Evolutionary conservation across 1,140 invertebrate species (phyloP), one percentile per base, ranked within the genome.

Genomic region (Neoseiulus cucumeris): DNA sequence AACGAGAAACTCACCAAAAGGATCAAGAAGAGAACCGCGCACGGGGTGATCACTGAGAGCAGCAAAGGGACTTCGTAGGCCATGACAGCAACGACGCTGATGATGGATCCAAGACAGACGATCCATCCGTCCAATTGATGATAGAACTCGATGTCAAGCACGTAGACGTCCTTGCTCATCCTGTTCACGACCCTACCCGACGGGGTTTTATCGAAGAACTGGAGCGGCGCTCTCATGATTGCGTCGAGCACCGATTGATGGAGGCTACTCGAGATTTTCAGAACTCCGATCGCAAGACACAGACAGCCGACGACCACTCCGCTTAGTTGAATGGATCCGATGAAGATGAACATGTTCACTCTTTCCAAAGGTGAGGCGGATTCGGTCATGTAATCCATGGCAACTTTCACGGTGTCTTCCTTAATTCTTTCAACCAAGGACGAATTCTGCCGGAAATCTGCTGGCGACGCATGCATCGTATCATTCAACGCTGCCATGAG

Each of bases 181-280:
- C 80, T 69, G 70, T 80, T 80, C n/a, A 80, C 66, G 17, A 80
- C 75, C 42, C 79, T 72, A 29, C 80, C 80, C 45, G 72, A 70
- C 55, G 80, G 78, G 18, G 74, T 80, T 17, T 69, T 68, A 44
- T 81, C 78, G 81, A 86, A 87, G 73, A 85, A 84, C 41, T 78
- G 75, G 66, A 84, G 72, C 9, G 83, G 80, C 67, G 81, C 80
- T 69, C 78, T 73, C 28, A 87, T 76, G 64, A 86, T 76, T 64
- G 80, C 79, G 67, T 75, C 73, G 51, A 87, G 73, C 67, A 86
- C 78, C 67, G 80, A 75, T 44, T 80, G 76, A 73, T 87, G 85
- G 22, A 87, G 75, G 67, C 72, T 74, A 68, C 79, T 78, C 64
- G 84, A 74, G 1, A 83, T 83, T 68, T 74, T 76, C 64, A 77